phyloP scores from a whole-genome alignment of 2,888 invertebrate species.

The Nephrotoma guestfalica region DNA sequence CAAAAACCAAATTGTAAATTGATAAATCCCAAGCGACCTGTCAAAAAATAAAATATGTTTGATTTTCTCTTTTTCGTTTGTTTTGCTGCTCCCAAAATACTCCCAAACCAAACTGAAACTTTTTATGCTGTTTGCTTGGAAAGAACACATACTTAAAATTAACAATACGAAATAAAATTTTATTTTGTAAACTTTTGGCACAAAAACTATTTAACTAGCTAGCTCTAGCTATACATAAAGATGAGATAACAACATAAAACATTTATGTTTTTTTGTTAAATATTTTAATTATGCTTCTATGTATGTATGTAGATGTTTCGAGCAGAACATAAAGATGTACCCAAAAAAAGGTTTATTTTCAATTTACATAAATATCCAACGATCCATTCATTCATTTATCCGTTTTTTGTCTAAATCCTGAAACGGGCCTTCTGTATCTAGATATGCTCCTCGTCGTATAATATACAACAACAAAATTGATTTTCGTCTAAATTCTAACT shows the following conservation, averaged over 20 bases:
- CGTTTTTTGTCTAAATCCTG: background rate
- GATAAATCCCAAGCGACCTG: background rate
- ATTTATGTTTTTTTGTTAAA: background rate
- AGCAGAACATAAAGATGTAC: background rate
- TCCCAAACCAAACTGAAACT: background rate
- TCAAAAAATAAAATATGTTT: background rate
- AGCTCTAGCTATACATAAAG: background rate
- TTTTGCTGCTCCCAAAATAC: background rate
- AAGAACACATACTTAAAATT: background rate
- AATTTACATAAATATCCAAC: background rate
- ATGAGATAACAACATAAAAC: background rate
- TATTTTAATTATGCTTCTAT: background rate
- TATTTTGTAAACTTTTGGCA: background rate
- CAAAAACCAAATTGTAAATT: background rate
- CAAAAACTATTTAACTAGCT: background rate
- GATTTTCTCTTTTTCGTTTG: background rate
- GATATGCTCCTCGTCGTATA: background rate
- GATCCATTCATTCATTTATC: background rate
- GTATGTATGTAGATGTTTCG: background rate
- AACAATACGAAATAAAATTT: background rate
- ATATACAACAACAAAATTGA: background rate
- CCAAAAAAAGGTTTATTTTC: background rate
- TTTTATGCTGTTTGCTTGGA: background rate
- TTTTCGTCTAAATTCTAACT: background rate
- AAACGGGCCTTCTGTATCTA: background rate